Evolutionary conservation across 2,888 invertebrate genomes (phyloP), one percentile per base, ranked within the genome.

Genomic region (Thecocarcelia acutangulata): DNA sequence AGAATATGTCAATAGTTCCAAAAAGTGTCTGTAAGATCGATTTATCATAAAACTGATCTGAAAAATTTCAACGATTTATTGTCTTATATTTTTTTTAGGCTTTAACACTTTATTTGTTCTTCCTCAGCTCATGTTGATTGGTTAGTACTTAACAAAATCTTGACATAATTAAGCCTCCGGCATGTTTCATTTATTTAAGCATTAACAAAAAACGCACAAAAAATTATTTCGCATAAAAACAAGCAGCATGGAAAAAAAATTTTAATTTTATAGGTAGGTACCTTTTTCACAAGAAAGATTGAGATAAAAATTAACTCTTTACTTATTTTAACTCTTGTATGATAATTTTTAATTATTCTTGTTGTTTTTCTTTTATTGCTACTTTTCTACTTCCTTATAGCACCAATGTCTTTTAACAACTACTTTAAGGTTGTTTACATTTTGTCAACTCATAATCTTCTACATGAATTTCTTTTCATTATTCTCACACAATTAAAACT

Each of bases 371-470:
- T 42, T 58, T 68, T 56, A 40, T 58, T 37, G 37, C 59, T 9
- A 52, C 48, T 46, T 42, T 66, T 58, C 42, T 56, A 77, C 81
- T 82, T 78, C 82, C 82, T 78, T 82, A 54, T 82, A 78, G 74
- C 74, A 78, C 82, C 64, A 82, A 75, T 28, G 78, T 56, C 69
- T 82, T 61, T 75, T 70, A 70, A 75, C 70, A 82, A 82, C 82
- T 82, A 70, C 61, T 56, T 75, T 82, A 70, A 78, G 78, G 70
- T 75, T 82, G 82, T 78, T 78, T 82, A 73, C 82, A 75, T 82
- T 82, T 59, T 82, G 82, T 78, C 74, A 78, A 68, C 78, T 75
- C 82, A 78, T 75, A 78, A 70, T 78, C 75, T 82, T 76, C 70
- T 54, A 66, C 77, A 66, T 75, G 28, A 74, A 73, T 63, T 77